phyloP scores from a whole-genome alignment of 2,113 vertebrate species.

The Pantherophis guttatus region DNA sequence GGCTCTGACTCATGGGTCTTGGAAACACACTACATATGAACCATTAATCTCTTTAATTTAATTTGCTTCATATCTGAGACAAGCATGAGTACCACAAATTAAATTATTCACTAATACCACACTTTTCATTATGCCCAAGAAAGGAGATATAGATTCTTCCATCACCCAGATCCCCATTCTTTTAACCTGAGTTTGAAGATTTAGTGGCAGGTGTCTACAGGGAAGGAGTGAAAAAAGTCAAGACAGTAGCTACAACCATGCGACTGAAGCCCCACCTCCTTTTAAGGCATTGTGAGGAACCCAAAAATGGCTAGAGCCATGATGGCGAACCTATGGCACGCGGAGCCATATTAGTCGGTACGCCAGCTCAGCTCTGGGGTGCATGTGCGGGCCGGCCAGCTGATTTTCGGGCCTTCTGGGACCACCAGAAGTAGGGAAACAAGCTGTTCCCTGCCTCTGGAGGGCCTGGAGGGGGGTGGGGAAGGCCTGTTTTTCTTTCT shows the following conservation, averaged over 20 bases:
- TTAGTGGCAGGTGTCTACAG: neutral
- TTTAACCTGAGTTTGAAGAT: neutral
- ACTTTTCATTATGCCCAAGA: neutral
- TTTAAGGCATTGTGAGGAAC: neutral
- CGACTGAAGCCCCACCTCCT: neutral
- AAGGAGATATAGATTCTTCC: neutral
- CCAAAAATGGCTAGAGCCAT: neutral
- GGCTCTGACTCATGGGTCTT: neutral
- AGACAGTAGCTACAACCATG: neutral
- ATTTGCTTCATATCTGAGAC: neutral
- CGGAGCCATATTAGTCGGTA: too few relatives aligned
- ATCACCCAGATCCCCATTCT: neutral
- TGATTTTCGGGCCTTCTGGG: too few relatives aligned
- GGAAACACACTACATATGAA: neutral
- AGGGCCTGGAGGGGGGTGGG: too few relatives aligned
- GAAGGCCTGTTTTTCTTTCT: too few relatives aligned
- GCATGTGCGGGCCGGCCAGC: too few relatives aligned
- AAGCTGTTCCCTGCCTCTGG: too few relatives aligned
- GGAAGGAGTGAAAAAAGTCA: neutral
- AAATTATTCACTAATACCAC: neutral
- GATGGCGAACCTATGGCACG: too few relatives aligned
- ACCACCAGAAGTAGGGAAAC: too few relatives aligned
- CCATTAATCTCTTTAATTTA: slow-evolving; percentile 3
- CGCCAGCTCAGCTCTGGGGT: too few relatives aligned
- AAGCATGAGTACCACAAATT: neutral